Evolutionary conservation across 2,797 vertebrate species (phyloP).

Genomic region (Heliangelus exortis): DNA sequence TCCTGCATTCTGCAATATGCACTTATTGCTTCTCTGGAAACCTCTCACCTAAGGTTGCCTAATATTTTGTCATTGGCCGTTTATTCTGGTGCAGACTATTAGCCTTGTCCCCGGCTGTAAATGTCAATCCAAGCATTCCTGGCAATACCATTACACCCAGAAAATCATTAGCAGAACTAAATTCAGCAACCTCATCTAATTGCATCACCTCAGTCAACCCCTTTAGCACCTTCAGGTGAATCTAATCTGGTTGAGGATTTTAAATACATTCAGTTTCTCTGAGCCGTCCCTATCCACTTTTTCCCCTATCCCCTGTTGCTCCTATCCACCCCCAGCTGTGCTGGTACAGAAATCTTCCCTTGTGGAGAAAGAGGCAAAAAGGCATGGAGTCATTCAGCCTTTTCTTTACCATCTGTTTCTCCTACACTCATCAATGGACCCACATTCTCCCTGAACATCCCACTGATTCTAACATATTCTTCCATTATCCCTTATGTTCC

Average conservation of each 20-base stretch:
- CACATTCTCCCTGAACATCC: background rate
- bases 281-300: background rate
- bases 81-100: background rate
- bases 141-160: background rate
- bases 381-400: background rate
- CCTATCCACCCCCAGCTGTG: background rate
- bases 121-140: background rate
- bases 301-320: background rate
- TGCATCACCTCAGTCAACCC: background rate
- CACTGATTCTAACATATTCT: slow-evolving; percentile 18
- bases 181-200: background rate
- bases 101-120: background rate
- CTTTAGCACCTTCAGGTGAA: background rate
- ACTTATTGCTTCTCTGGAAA: background rate
- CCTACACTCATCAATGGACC: background rate
- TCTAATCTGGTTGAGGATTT: background rate
- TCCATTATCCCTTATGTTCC: background rate
- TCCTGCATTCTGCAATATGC: background rate
- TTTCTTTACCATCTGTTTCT: slow-evolving; percentile 42
- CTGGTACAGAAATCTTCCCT: background rate
- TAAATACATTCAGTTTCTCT: background rate
- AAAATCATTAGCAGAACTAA: slow-evolving; percentile 20
- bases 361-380: background rate
- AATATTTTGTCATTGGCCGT: background rate
- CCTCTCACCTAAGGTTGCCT: background rate